Evolutionary conservation across 53 echinoderm and acorn worm genomes (phyloP), one percentile per base, ranked within the genome.

Genomic region (Luidia sarsii): DNA sequence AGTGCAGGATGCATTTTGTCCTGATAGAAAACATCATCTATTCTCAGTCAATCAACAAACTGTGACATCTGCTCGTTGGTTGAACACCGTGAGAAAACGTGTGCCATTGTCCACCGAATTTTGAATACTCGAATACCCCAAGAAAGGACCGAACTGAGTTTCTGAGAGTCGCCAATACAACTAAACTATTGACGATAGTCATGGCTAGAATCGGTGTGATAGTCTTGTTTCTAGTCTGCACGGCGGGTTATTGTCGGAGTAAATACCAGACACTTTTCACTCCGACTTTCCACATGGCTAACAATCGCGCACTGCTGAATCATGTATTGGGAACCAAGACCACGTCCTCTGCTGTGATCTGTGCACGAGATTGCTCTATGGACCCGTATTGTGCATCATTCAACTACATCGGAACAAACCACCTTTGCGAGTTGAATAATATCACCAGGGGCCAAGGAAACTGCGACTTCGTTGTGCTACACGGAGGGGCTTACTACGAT

Each of bases 311-410:
- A 1, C 19, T 63, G 63, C 3, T 9, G 9, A 33, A 63, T 35
- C 63, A 63, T 18, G 36, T n/a, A 7, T 6, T 63, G 0, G 14
- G 2, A 35, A 63, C 2, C 1, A 63, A 34, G 34, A 35, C 1
- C 3, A 32, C 34, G 7, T n/a, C 63, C 3, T 63, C 63, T 63
- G 18, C 63, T 34, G 63, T 63, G 63, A 63, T 63, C 63, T 63
- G 63, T 63, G 63, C 31, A n/a, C 33, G 63, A 34, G 63, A 63
- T 7, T 63, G 63, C 37, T 63, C 7, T 2, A 63, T 63, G 63
- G 63, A 63, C 1, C 0, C 3, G 8, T 1, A 19, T 20, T 63
- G 63, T 36, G 35, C 8, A 36, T 63, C 63, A 18, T 63, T 63
- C 63, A 63, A 63, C 63, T 63, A 63, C 16, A 34, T 35, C 0